Base-by-base conservation (phyloP, 2,113 vertebrate genomes). In the Thunnus maccoyii region DNA sequence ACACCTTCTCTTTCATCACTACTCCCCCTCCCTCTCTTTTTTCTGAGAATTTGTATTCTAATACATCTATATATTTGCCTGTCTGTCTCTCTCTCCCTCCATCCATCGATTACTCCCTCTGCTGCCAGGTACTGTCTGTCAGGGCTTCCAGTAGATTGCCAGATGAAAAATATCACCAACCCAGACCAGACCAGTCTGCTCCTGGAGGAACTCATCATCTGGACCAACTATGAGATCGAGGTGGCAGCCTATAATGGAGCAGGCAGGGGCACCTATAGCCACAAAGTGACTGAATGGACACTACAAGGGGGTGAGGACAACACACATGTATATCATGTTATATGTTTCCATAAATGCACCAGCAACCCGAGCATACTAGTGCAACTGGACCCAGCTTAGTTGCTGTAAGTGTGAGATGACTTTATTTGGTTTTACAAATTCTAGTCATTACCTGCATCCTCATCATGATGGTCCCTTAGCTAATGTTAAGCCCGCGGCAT, bases 191-290 rank as follows among this genome's bases (percentile, higher is more conserved):
- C 95, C 89, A 99, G 97, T 82, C 94, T 99, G 58, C 94, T 99
- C 5, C 95, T 99, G 88, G 98, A 99, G 89, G 98, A 99, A 50
- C 97, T 99, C 89, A 99, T 99, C 95, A 99, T 99, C 83, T 99
- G 98, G 98, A 99, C 98, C 92, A 99, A 99, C 93, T 99, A 99
- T 0, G 98, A 99, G 95, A 99, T 99, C 0, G 97, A 98, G 88
- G 98, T 99, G 90, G 98, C 98, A 0, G 97, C 98, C 0, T 99
- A 98, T 92, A 99, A 99, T 69, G 97, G 97, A 0, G 98, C 98
- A 0, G 98, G 98, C 2, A 94, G 97, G 70, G 98, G 98, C 0
- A 96, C 97, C 72, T 99, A 97, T 93, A 99, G 98, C 92, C 91
- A 96, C 91, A 99, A 96, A 88, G 97, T 99, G 88, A 98, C 98